phyloP scores from a whole-genome alignment of 2,113 vertebrate genomes.

The Calidris pygmaea region DNA sequence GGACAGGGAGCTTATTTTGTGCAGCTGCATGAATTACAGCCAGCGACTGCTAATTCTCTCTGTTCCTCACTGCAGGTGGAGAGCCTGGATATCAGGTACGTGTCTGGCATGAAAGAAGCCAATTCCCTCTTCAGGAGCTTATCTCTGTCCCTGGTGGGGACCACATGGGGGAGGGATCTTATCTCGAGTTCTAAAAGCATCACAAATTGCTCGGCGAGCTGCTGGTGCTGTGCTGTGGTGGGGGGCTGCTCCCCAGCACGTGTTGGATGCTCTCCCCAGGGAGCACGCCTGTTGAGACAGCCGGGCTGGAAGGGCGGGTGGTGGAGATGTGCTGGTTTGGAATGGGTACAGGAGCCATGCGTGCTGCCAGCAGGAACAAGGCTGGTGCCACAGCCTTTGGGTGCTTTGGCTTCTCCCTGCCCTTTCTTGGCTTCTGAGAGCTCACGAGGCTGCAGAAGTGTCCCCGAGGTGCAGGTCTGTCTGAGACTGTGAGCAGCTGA shows the following conservation, averaged over 20 bases:
- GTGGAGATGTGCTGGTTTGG: neutral
- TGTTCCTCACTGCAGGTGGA: slow-evolving; percentile 67
- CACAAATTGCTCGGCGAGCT: neutral
- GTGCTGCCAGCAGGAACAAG: neutral
- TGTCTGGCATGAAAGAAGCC: slow-evolving; percentile 20
- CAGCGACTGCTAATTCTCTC: slow-evolving; percentile 49
- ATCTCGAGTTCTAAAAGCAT: neutral
- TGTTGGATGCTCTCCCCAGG: neutral
- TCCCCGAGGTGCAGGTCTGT: neutral
- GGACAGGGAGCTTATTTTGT: slow-evolving; percentile 1
- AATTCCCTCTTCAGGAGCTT: slow-evolving; percentile 5
- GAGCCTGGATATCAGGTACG: slow-evolving; percentile 61
- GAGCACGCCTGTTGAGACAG: fast-evolving
- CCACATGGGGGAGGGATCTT: neutral
- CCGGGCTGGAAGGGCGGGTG: neutral
- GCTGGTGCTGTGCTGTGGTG: neutral
- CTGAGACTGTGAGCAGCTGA: neutral
- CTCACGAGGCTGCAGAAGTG: neutral
- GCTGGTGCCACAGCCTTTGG: neutral
- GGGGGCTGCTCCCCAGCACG: neutral
- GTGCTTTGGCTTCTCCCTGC: neutral
- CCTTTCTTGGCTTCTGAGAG: neutral
- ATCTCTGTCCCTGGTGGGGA: slow-evolving; percentile 23
- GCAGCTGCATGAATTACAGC: neutral
- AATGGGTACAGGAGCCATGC: too few relatives aligned